phyloP scores from a whole-genome alignment of 2,888 invertebrate species.

The Spisula subtruncata region DNA sequence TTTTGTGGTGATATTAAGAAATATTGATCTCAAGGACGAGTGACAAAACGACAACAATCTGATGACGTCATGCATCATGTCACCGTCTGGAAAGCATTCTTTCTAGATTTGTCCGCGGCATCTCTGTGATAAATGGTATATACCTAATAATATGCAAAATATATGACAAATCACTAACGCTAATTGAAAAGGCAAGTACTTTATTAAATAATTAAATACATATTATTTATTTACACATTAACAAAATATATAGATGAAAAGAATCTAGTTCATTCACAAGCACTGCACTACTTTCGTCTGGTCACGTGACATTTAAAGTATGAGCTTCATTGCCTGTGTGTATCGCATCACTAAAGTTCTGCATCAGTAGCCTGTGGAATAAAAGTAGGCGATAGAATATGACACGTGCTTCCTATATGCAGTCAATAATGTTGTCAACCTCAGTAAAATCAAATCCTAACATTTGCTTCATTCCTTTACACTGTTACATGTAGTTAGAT shows the following conservation, averaged over 20 bases:
- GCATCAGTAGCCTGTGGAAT: conserved; percentile 24
- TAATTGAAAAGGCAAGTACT: not conserved
- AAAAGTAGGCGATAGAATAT: conserved; percentile 4
- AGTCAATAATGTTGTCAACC: too few species aligned
- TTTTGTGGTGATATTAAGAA: too few species aligned
- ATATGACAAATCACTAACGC: not conserved
- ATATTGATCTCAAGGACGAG: too few species aligned
- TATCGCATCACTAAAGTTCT: not conserved
- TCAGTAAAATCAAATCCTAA: too few species aligned
- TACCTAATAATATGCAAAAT: not conserved
- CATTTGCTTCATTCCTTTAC: too few species aligned
- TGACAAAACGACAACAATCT: too few species aligned
- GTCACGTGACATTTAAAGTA: not conserved
- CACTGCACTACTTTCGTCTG: not conserved
- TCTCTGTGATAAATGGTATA: not conserved
- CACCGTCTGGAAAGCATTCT: too few species aligned
- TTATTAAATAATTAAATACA: not conserved
- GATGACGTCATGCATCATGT: too few species aligned
- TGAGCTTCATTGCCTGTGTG: not conserved
- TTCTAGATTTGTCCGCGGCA: too few species aligned
- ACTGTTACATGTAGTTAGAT: too few species aligned
- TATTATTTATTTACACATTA: not conserved
- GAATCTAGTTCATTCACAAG: not conserved
- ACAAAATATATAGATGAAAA: not conserved
- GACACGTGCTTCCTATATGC: not conserved